A percentile compares a stretch with the other conserved stretches of the same genome.
Conservation (phyloP, 2,888 invertebrate genomes). For the Rhogogaster chlorosoma region DNA sequence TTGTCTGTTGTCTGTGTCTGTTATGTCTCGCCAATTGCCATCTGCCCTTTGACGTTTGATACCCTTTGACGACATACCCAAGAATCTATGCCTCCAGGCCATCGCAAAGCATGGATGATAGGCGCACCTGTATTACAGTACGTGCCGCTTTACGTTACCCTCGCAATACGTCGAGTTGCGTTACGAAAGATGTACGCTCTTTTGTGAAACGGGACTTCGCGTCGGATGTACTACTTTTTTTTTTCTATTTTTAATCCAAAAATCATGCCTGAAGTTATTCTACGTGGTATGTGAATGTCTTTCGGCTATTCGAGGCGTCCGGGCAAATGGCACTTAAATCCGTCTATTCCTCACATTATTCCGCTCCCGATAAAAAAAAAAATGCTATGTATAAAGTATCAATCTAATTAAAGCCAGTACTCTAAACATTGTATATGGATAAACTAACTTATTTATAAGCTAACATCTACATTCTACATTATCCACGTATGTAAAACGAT, state of each 20-base stretch:
- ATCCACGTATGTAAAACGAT: conserved; percentile 76
- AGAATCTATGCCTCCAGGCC: neutral
- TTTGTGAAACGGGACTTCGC: neutral
- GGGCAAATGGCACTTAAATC: conserved; percentile 69
- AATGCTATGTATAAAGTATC: conserved; percentile 74
- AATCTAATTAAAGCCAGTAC: conserved; percentile 74
- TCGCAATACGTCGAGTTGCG: neutral
- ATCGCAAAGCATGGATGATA: neutral
- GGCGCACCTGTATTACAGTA: neutral
- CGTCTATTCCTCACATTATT: conserved; percentile 62
- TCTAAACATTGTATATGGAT: conserved; percentile 66
- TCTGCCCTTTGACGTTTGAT: conserved; percentile 58
- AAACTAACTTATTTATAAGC: conserved; percentile 76
- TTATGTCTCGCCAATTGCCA: conserved; percentile 65
- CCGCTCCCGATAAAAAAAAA: conserved; percentile 56
- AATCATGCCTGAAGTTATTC: neutral
- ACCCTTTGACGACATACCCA: conserved; percentile 26
- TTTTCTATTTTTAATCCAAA: neutral
- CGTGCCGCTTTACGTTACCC: neutral
- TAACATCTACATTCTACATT: conserved; percentile 75
- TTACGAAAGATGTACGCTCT: neutral
- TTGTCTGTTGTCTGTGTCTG: conserved; percentile 66
- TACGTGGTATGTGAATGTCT: neutral
- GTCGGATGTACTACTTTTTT: neutral
- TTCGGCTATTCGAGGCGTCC: conserved; percentile 38